Percentiles rank a stretch among this genome's conserved stretches.
These are phyloP conservation scores for Tenthredo notha DNA, from an alignment of 2,888 invertebrate species.

Conservation along the genomic window DNA sequence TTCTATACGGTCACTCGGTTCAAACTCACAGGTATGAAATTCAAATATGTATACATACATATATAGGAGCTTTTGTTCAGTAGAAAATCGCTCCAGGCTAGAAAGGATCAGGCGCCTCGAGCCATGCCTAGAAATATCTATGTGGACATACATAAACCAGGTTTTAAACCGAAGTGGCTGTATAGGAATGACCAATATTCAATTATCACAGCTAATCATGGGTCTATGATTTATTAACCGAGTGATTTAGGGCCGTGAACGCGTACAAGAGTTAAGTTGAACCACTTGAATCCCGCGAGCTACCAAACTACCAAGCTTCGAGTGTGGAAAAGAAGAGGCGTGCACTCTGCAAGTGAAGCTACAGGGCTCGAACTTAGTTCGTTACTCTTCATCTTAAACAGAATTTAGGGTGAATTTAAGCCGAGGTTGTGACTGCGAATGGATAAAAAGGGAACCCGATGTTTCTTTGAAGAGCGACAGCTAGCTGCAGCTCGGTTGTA, in stretches of 20 bases:
- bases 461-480: slow-evolving; percentile 37
- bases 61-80: slow-evolving; percentile 9
- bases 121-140: slow-evolving; percentile 22
- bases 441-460: slow-evolving; percentile 28
- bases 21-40: not conserved
- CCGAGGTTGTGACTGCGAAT: slow-evolving; percentile 23
- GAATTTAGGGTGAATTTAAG: slow-evolving; percentile 41
- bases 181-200: slow-evolving; percentile 9
- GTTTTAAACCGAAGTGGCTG: not conserved
- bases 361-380: not conserved
- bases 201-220: slow-evolving; percentile 26
- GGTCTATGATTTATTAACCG: not conserved
- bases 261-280: not conserved
- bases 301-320: not conserved
- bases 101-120: slow-evolving; percentile 41
- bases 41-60: not conserved
- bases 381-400: slow-evolving; percentile 31
- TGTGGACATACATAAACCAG: not conserved
- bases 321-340: not conserved
- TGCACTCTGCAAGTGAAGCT: not conserved
- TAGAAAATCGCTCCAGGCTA: slow-evolving; percentile 4
- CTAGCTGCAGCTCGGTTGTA: slow-evolving; percentile 2
- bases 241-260: slow-evolving; percentile 11
- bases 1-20: not conserved
- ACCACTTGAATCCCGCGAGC: not conserved